Evolutionary conservation across 1,140 invertebrate genomes (phyloP).

Genomic region (Monochamus saltuarius): DNA sequence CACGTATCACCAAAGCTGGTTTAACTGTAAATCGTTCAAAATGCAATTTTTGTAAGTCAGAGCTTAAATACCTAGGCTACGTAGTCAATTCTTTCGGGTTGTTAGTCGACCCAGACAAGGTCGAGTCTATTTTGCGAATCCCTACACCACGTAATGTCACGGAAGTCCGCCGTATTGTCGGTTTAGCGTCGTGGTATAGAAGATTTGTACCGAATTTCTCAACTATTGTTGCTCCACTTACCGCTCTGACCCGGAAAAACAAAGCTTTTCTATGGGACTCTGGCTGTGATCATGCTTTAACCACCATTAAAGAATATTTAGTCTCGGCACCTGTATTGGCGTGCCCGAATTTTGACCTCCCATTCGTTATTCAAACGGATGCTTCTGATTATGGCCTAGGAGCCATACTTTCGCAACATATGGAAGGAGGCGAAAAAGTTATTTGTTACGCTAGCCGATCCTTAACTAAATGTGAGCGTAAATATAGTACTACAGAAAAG

Average conservation of each 20-base stretch:
- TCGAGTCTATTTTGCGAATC: constrained; percentile 40
- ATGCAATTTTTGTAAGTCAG: constrained; percentile 40
- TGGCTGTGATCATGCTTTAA: constrained; percentile 11
- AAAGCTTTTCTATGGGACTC: constrained; percentile 16
- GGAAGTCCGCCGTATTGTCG: constrained; percentile 52
- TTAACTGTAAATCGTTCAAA: constrained; percentile 42
- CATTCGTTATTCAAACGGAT: too few relatives aligned
- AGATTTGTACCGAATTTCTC: constrained; percentile 49
- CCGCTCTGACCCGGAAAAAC: constrained; percentile 29
- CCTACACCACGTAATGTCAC: constrained; percentile 3
- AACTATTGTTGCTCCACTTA: constrained; percentile 37
- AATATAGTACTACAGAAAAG: constrained; percentile 51
- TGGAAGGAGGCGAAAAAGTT: constrained; percentile 33
- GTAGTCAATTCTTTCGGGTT: constrained; percentile 42
- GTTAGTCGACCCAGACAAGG: constrained; percentile 45
- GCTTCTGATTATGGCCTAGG: constrained; percentile 42
- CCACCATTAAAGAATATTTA: constrained; percentile 12
- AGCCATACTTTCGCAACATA: constrained; percentile 35
- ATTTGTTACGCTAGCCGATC: constrained; percentile 50
- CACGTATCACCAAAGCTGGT: constrained; percentile 4
- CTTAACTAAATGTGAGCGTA: constrained; percentile 46
- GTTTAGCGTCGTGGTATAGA: constrained; percentile 51
- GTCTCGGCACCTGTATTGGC: constrained; percentile 16
- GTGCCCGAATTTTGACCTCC: constrained; percentile 23
- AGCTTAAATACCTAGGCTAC: constrained; percentile 47